Base-by-base conservation (phyloP, 2,113 vertebrate genomes). In the Cyanoderma ruficeps region DNA sequence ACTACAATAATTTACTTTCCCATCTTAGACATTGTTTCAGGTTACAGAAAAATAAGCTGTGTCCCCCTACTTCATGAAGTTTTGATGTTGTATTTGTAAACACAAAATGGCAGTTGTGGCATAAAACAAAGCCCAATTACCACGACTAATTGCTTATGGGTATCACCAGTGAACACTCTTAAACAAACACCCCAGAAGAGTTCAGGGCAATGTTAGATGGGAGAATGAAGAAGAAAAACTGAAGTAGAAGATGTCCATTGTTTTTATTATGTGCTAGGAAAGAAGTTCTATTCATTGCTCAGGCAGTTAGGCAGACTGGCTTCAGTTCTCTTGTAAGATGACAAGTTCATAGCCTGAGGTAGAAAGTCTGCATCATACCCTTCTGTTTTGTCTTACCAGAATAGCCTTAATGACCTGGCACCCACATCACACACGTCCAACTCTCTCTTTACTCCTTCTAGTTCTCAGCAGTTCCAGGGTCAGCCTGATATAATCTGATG, bases 391-490 rank as follows among this genome's bases (percentile, higher is more conserved):
- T 89, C 46, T 87, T 89, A 70, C 74, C 78, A 91, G 79, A 96
- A 83, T 5, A 84, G 61, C 88, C 84, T 93, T 93, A 92, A 94
- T 85, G 95, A 89, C 85, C 85, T 92, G 91, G 81, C 83, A 89
- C 49, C 63, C 83, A 42, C 49, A 94, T 77, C 92, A 93, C 94
- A 76, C 72, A 86, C 89, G 89, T 47, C 33, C 84, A 89, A 10
- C 47, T 55, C 74, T 74, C 47, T 75, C 92, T 42, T 78, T 80
- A 74, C 79, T 94, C 50, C 56, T 92, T 72, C 30, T 28, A 83
- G 87, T 96, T 91, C 92, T 96, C 91, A 91, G 83, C 95, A 90
- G 25, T 94, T 57, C 81, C 12, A 20, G 78, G 93, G 91, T 97
- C 91, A 94, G 42, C 1, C 1, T 96, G 96, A 74, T 52, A 24